Evolutionary conservation across 2,113 vertebrate genomes (phyloP).

Genomic region (Ptilorrhoa leucosticta): DNA sequence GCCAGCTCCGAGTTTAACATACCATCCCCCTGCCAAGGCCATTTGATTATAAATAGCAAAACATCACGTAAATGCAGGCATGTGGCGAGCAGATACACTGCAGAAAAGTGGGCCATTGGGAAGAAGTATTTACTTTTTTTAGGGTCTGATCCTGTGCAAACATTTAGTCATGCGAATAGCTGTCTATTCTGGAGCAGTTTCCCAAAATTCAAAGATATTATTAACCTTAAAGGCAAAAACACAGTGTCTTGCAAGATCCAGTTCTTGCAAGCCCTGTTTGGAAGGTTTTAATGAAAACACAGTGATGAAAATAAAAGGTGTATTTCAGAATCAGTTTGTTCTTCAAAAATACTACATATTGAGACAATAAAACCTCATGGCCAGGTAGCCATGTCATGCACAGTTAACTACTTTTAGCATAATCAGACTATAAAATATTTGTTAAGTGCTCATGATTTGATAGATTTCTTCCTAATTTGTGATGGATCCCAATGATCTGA

Average conservation of each 20-base stretch:
- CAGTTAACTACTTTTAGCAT: neutral
- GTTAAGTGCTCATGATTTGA: neutral
- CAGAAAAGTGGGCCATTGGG: conserved; percentile 31
- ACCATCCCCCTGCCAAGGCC: conserved; percentile 36
- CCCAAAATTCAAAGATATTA: conserved; percentile 6
- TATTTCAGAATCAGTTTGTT: neutral
- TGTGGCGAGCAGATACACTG: conserved; percentile 38
- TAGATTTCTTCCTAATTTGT: neutral
- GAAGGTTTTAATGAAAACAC: neutral
- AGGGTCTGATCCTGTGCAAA: conserved; percentile 37
- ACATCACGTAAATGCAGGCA: conserved; percentile 43
- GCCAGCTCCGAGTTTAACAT: conserved; percentile 40
- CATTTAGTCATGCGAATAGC: conserved; percentile 21
- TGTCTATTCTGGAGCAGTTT: neutral
- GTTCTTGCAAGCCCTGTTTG: neutral
- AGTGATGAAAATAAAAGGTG: neutral
- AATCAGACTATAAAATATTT: neutral
- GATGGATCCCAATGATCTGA: neutral
- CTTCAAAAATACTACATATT: neutral
- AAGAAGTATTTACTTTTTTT: conserved; percentile 45
- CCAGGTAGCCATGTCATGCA: neutral
- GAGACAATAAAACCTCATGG: neutral
- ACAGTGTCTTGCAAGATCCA: neutral
- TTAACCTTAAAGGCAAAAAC: conserved; percentile 1
- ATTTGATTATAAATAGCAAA: conserved; percentile 58